Evolutionary conservation across 2,113 vertebrate species (phyloP).

Genomic region (Pollachius pollachius): DNA sequence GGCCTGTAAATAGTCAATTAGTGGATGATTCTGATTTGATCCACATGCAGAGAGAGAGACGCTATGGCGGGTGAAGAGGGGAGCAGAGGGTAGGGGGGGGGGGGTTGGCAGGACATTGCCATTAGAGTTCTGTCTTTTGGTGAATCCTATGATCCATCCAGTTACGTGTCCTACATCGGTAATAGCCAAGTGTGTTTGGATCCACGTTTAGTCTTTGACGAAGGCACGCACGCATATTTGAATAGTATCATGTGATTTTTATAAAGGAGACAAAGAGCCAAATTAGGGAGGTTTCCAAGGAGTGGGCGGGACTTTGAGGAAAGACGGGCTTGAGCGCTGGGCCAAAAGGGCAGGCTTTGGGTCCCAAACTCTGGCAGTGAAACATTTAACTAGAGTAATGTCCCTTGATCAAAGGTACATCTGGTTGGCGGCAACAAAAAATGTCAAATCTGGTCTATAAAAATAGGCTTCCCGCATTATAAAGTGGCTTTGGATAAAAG

Average conservation of each 20-base stretch:
- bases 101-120: conserved; percentile 2
- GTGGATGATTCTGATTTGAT: conserved; percentile 94
- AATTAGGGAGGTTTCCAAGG: too few relatives aligned
- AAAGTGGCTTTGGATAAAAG: conserved; percentile 68
- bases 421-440: conserved; percentile 61
- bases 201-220: too few relatives aligned
- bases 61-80: conserved; percentile 35
- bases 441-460: conserved; percentile 61
- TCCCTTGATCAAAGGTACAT: conserved; percentile 69
- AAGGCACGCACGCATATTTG: too few relatives aligned
- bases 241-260: too few relatives aligned
- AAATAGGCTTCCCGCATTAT: conserved; percentile 56
- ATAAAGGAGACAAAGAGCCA: too few relatives aligned
- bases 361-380: conserved; percentile 46
- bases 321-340: conserved; percentile 15
- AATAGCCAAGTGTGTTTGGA: too few relatives aligned
- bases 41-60: conserved; percentile 84
- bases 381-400: conserved; percentile 60
- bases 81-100: conserved; percentile 15
- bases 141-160: conserved; percentile 19
- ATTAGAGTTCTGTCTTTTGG: conserved; percentile 13
- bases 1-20: conserved; percentile 99
- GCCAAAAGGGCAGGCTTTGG: conserved; percentile 39
- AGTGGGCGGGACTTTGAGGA: conserved; percentile 25
- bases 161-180: too few relatives aligned